Percentiles rank a stretch among this genome's conserved stretches.
Evolutionary conservation across 1,140 invertebrate species (phyloP).

Genomic region (Hetaerina americana): DNA sequence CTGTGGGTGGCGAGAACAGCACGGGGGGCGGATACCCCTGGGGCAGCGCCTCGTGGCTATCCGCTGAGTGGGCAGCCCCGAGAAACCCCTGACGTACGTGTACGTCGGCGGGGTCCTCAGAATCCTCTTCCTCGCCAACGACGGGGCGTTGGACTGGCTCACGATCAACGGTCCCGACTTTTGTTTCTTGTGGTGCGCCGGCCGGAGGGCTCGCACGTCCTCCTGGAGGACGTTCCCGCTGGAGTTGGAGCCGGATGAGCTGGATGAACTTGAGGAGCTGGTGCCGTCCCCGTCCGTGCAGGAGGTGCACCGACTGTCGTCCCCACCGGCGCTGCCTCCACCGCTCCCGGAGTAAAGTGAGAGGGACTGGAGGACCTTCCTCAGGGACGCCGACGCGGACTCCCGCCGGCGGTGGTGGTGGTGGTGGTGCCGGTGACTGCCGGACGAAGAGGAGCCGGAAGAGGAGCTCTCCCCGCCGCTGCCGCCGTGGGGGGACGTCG

Average conservation of each 20-base stretch:
- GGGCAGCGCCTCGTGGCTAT: slow-evolving; percentile 34
- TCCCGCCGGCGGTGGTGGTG: neutral
- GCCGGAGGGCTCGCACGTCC: neutral
- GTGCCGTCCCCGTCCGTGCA: neutral
- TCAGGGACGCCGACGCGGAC: neutral
- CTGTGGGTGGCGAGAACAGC: neutral
- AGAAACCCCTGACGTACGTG: slow-evolving; percentile 61
- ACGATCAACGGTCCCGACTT: neutral
- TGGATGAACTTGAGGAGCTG: neutral
- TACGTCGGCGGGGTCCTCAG: slow-evolving; percentile 53
- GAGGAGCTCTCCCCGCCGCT: neutral
- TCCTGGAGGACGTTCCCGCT: neutral
- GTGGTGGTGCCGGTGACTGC: neutral
- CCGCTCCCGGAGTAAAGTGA: neutral
- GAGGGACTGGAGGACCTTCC: neutral
- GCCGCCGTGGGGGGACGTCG: neutral
- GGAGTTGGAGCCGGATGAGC: neutral
- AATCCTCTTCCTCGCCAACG: neutral
- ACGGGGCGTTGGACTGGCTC: neutral
- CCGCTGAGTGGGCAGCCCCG: slow-evolving; percentile 61
- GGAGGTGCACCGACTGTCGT: neutral
- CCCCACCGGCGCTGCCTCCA: too few species aligned
- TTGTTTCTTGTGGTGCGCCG: neutral
- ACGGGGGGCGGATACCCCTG: neutral
- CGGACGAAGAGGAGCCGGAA: neutral